Evolutionary conservation across 2,113 vertebrate genomes (phyloP), one percentile per base, ranked within the genome.

Genomic region (Poeciliopsis prolifica): DNA sequence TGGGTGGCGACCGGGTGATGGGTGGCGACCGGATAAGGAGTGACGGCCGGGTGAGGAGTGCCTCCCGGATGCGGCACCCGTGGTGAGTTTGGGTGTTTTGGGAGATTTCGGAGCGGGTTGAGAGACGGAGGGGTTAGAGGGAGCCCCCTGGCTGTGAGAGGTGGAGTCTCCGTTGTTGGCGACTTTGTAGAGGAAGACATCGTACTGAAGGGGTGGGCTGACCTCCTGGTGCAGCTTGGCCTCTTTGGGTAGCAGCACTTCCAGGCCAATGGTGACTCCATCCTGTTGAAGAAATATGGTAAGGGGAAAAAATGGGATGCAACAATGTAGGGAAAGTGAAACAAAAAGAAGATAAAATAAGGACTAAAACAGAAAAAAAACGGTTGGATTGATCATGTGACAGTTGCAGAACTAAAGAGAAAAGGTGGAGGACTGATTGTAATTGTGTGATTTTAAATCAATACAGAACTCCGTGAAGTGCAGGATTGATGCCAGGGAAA

Each of bases 171-270:
- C 88, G 3, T 83, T 88, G 86, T 86, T 87, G 82, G 81, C 78
- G 40, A 91, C 70, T 78, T 93, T 94, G 90, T 92, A 95, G 84
- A 94, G 93, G 87, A 93, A 94, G 88, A 95, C 89, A 17, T 94
- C 92, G 62, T 94, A 94, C 65, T 94, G 91, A 44, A 93, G 90
- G 0, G 91, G 92, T 0, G 87, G 60, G 79, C 70, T 92, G 77
- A 82, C 76, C 60, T 93, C 87, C 1, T 91, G 64, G 72, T 85
- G 88, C 26, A 84, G 87, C 89, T 93, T 94, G 68, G 83, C 91
- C 10, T 95, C 92, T 85, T 94, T 94, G 72, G 92, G 94, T 48
- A 95, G 93, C 64, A 94, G 92, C 65, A 95, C 92, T 80, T 95
- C 93, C 88, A 95, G 88, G 68, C 92, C 94, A 65, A 95, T 94